These are phyloP conservation scores for Vannuccia rotundouncinata DNA, from an alignment of 2,888 invertebrate species.

Conservation along the genomic window DNA sequence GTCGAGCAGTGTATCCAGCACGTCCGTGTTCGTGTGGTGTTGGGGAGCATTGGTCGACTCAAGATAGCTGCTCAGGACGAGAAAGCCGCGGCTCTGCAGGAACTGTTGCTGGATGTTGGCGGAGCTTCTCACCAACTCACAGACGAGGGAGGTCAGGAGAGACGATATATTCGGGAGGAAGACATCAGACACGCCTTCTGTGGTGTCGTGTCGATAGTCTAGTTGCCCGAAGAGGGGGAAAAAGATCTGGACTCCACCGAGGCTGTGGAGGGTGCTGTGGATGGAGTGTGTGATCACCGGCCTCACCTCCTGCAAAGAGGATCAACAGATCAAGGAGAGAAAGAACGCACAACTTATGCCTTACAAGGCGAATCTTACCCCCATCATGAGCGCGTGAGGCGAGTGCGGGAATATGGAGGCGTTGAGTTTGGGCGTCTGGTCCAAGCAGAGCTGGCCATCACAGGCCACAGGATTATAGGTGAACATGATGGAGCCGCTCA, in stretches of 20 bases:
- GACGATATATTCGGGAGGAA: conserved; percentile 58
- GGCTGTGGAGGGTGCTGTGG: conserved; percentile 94
- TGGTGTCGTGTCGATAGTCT: conserved; percentile 67
- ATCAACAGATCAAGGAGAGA: too few relatives aligned
- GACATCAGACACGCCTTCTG: conserved; percentile 45
- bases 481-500: conserved; percentile 69
- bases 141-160: conserved; percentile 91
- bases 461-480: conserved; percentile 99
- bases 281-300: conserved; percentile 98
- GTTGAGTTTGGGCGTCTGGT: conserved; percentile 95
- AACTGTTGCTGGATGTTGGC: conserved; percentile 97
- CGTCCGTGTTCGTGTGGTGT: conserved; percentile 79
- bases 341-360: too few relatives aligned
- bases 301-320: conserved; percentile 79
- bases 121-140: conserved; percentile 90
- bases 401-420: conserved; percentile 96
- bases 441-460: conserved; percentile 93
- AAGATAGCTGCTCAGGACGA: conserved; percentile 92
- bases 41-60: conserved; percentile 71
- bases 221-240: conserved; percentile 95
- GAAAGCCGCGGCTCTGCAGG: conserved; percentile 94
- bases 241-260: conserved; percentile 82
- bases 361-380: conserved; percentile 60
- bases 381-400: conserved; percentile 96
- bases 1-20: conserved; percentile 65